These are phyloP conservation scores for Ylistrum balloti DNA, from an alignment of 1,140 invertebrate genomes.

Conservation along the genomic window DNA sequence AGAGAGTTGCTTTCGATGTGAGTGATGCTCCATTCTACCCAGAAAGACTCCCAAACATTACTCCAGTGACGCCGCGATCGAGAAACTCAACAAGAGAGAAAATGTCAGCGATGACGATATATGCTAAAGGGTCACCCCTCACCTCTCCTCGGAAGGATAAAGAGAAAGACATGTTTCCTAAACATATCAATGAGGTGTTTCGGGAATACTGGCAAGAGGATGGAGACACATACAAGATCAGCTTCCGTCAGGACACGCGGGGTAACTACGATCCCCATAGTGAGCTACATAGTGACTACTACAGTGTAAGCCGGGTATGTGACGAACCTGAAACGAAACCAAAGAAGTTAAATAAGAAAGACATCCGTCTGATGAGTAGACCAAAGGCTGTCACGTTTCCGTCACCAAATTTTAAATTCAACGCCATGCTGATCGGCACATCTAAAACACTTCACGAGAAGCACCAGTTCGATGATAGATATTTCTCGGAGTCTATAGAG, in stretches of 20 bases:
- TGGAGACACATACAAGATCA: constrained; percentile 49
- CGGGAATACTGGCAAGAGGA: neutral
- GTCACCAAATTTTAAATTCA: constrained; percentile 31
- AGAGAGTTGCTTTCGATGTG: constrained; percentile 45
- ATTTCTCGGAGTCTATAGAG: neutral
- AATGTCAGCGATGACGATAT: constrained; percentile 32
- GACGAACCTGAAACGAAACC: neutral
- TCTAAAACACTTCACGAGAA: constrained; percentile 44
- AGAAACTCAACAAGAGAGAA: constrained; percentile 32
- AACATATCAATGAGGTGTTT: constrained; percentile 39
- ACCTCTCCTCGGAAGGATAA: constrained; percentile 42
- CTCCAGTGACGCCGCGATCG: neutral
- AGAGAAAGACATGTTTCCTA: neutral
- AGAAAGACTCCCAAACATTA: constrained; percentile 46
- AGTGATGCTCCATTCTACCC: neutral
- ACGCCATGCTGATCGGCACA: constrained; percentile 48
- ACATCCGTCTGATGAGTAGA: neutral
- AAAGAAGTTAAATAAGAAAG: neutral
- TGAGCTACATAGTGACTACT: constrained; percentile 52
- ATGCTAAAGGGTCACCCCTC: constrained; percentile 24
- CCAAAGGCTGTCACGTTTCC: constrained; percentile 3
- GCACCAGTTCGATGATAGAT: constrained; percentile 46
- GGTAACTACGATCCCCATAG: constrained; percentile 51
- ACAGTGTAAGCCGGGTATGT: constrained; percentile 44
- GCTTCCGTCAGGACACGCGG: constrained; percentile 46